Conservation (phyloP, 2,797 vertebrate species). For the Enteromius mattozi region DNA sequence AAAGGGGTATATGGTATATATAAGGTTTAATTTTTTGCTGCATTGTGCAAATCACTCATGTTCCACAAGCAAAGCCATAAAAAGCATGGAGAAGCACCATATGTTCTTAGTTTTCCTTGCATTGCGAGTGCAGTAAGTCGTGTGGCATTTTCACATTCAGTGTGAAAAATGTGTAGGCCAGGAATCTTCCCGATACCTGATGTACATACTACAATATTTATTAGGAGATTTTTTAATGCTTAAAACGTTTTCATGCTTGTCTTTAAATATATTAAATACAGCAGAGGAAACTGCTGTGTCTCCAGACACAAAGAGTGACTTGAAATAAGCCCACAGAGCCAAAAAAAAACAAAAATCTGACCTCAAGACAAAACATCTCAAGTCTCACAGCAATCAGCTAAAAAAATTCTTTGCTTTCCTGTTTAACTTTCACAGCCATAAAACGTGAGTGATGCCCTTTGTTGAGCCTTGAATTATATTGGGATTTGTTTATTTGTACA, state of each 20-base stretch:
- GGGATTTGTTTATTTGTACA: constrained; percentile 66
- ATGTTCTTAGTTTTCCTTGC: constrained; percentile 7
- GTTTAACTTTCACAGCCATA: constrained; percentile 59
- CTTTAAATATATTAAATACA: constrained; percentile 8
- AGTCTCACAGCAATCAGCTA: constrained; percentile 39
- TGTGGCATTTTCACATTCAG: neutral
- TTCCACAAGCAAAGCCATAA: neutral
- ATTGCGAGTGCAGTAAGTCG: neutral
- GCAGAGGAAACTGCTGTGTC: constrained; percentile 42
- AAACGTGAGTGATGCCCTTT: constrained; percentile 54
- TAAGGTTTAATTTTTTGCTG: neutral
- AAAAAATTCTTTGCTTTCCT: constrained; percentile 45
- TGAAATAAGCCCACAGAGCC: constrained; percentile 13
- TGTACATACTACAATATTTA: neutral
- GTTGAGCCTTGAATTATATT: constrained; percentile 33
- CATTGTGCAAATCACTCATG: neutral
- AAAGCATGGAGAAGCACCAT: neutral
- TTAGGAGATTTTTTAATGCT: neutral
- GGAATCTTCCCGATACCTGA: neutral
- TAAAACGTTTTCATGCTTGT: constrained; percentile 4
- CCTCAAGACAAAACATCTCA: constrained; percentile 45
- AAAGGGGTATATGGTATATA: neutral
- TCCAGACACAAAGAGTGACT: constrained; percentile 32
- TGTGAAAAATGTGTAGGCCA: neutral
- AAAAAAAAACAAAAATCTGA: neutral